phyloP scores from a whole-genome alignment of 2,797 vertebrate species.

The Pempheris klunzingeri region DNA sequence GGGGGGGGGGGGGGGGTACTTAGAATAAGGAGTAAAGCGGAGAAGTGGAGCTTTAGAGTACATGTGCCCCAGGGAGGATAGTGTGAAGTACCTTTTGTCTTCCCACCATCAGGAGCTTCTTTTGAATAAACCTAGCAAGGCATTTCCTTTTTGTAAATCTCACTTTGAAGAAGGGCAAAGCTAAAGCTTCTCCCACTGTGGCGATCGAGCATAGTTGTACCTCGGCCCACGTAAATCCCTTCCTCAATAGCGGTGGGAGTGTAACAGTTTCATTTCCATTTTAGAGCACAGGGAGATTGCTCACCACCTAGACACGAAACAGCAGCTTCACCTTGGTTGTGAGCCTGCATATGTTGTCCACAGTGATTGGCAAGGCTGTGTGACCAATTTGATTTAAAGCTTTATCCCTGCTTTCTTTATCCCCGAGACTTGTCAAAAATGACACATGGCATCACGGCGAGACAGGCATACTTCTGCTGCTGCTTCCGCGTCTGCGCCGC shows the following conservation, averaged over 20 bases:
- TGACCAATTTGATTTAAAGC: conserved; percentile 81
- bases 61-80: conserved; percentile 76
- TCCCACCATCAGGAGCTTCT: conserved; percentile 76
- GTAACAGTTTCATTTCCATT: conserved; percentile 77
- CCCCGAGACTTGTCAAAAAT: conserved; percentile 69
- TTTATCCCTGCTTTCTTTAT: conserved; percentile 71
- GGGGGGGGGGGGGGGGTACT: conserved; percentile 63
- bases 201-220: conserved; percentile 74
- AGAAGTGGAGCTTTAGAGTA: conserved; percentile 75
- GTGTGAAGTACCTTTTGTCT: conserved; percentile 82
- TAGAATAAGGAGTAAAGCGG: conserved; percentile 71
- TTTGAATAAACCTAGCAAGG: conserved; percentile 79
- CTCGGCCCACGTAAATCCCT: conserved; percentile 78
- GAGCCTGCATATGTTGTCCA: conserved; percentile 75
- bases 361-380: conserved; percentile 72
- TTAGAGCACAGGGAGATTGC: conserved; percentile 59
- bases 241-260: conserved; percentile 75
- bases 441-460: conserved; percentile 56
- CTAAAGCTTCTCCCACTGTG: conserved; percentile 76
- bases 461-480: conserved; percentile 29
- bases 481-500: neutral
- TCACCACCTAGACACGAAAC: conserved; percentile 56
- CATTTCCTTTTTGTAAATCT: conserved; percentile 80
- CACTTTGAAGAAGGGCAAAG: conserved; percentile 79
- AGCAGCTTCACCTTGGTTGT: conserved; percentile 74